Percentiles rank a stretch among this genome's conserved stretches.
These are phyloP conservation scores for Conus ventricosus DNA, from an alignment of 1,140 invertebrate species.

Conservation along the genomic window DNA sequence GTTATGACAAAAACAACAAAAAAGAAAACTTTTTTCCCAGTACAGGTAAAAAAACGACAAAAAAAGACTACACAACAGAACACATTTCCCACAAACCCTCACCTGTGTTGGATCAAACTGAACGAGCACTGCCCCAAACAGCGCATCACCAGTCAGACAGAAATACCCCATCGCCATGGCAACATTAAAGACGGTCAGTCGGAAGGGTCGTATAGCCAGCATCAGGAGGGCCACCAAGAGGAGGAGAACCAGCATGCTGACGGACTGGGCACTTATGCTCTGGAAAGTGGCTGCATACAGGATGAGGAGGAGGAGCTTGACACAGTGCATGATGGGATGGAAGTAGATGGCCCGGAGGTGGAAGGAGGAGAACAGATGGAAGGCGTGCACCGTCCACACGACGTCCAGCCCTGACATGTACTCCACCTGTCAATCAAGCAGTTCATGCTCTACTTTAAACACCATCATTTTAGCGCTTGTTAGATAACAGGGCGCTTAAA, in stretches of 20 bases:
- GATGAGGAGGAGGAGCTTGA: slow-evolving; percentile 63
- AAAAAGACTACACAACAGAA: too few species aligned
- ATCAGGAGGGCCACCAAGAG: slow-evolving; percentile 51
- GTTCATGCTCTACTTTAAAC: too few species aligned
- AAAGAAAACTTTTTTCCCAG: too few species aligned
- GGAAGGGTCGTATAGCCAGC: slow-evolving; percentile 60
- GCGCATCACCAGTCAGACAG: slow-evolving; percentile 51
- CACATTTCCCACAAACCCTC: background rate
- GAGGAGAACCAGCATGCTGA: slow-evolving; percentile 54
- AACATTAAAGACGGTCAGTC: slow-evolving; percentile 63
- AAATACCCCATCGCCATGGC: slow-evolving; percentile 56
- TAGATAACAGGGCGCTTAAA: background rate
- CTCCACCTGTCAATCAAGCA: slow-evolving; percentile 49
- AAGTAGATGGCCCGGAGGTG: slow-evolving; percentile 60
- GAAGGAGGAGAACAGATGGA: slow-evolving; percentile 70
- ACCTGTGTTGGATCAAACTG: slow-evolving; percentile 29
- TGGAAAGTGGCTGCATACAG: slow-evolving; percentile 59
- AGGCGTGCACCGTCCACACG: slow-evolving; percentile 60
- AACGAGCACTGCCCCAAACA: slow-evolving; percentile 61
- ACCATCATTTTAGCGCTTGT: background rate
- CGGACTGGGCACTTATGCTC: slow-evolving; percentile 54
- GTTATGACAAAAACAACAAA: too few species aligned
- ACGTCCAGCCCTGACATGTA: slow-evolving; percentile 70
- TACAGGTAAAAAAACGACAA: too few species aligned
- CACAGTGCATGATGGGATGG: slow-evolving; percentile 54